Evolutionary conservation across 2,797 vertebrate genomes (phyloP), one percentile per base, ranked within the genome.

Genomic region (Poeciliopsis gracilis): DNA sequence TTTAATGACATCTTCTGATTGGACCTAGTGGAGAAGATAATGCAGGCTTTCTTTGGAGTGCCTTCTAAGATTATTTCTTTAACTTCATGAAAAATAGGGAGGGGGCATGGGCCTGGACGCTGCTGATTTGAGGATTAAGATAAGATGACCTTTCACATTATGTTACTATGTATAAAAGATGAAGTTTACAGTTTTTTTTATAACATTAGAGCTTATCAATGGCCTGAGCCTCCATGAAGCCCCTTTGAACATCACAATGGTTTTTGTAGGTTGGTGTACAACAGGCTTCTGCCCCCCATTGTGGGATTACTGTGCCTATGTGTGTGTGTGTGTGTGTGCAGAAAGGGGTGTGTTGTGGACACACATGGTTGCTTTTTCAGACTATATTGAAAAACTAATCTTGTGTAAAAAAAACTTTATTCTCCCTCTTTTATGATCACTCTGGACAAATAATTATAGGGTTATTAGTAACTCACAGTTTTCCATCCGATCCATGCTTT

Each of bases 101-200:
- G 67, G 67, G 67, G 90, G 87, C 87, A 88, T 71, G 9, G 85
- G 90, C 89, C 94, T 96, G 95, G 88, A 90, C 87, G 89, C 89
- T 83, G 90, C 87, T 92, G 95, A 96, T 96, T 96, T 94, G 91
- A 94, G 95, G 95, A 95, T 95, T 96, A 96, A 95, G 93, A 94
- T 94, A 95, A 95, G 77, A 83, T 95, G 93, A 95, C 94, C 95
- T 95, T 95, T 95, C 91, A 94, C 93, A 95, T 95, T 94, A 93
- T 93, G 89, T 91, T 91, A 87, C 91, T 91, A 93, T 93, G 93
- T 94, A 94, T 94, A 95, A 95, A 95, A 95, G 93, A 95, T 94
- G 92, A 94, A 94, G 93, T 95, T 95, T 94, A 94, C 91, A 90
- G 86, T 90, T 93, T 95, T 90, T 87, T 88, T 94, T 92, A 94